Evolutionary conservation across 1,140 invertebrate species (phyloP).

Genomic region (Pseudomyrmex pallidus): DNA sequence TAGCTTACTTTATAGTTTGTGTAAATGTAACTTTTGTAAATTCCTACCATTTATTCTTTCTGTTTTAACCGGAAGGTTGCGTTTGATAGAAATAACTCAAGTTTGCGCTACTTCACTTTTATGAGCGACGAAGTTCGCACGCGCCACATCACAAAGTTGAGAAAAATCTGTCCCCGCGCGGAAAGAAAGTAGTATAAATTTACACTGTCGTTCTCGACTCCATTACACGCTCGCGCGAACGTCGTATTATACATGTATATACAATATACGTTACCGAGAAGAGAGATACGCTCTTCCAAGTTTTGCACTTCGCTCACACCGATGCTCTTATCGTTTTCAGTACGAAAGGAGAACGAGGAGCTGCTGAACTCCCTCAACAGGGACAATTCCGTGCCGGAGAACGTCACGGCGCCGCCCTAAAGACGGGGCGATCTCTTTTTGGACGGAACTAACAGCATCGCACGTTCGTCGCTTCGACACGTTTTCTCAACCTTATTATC

Average conservation of each 20-base stretch:
- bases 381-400: slow-evolving; percentile 76
- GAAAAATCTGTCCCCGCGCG: slow-evolving; percentile 14
- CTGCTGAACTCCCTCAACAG: slow-evolving; percentile 84
- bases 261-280: background rate
- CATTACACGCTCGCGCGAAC: background rate
- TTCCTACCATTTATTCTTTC: background rate
- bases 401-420: slow-evolving; percentile 76
- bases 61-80: slow-evolving; percentile 4
- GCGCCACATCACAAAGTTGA: slow-evolving; percentile 1
- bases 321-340: slow-evolving; percentile 71
- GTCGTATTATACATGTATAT: background rate
- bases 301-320: slow-evolving; percentile 13
- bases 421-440: slow-evolving; percentile 3
- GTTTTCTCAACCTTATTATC: background rate
- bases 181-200: slow-evolving; percentile 8
- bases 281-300: slow-evolving; percentile 6
- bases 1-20: background rate
- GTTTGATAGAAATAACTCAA: slow-evolving; percentile 19
- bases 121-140: background rate
- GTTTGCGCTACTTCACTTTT: slow-evolving; percentile 11
- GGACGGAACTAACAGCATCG: slow-evolving; percentile 54
- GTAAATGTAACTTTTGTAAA: background rate
- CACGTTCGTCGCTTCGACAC: slow-evolving; percentile 49
- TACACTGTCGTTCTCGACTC: background rate
- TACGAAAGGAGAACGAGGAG: slow-evolving; percentile 85